Conservation (phyloP, 2,888 invertebrate genomes). For the Drosophila acutilabella region DNA sequence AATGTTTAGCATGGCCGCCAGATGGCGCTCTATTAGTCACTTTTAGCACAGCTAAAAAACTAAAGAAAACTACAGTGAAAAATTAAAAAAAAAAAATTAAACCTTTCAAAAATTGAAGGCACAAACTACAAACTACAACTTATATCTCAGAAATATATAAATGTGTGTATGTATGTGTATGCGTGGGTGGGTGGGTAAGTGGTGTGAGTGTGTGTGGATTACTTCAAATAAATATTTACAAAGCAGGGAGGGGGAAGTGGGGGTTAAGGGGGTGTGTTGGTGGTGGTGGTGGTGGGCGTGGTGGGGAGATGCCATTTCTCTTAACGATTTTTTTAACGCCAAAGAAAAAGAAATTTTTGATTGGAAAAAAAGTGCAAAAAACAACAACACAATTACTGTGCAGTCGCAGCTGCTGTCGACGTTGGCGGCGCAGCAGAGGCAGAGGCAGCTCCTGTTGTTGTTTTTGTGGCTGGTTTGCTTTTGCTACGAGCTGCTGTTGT, state of each 20-base stretch:
- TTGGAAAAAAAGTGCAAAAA: not conserved
- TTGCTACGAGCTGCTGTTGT: constrained; percentile 15
- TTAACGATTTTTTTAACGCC: constrained; percentile 8
- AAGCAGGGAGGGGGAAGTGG: constrained; percentile 47
- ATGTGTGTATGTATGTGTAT: constrained; percentile 45
- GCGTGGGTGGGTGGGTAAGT: constrained; percentile 24
- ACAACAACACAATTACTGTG: constrained; percentile 5
- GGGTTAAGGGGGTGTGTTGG: not conserved
- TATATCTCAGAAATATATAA: constrained; percentile 37
- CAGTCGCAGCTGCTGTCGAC: constrained; percentile 16
- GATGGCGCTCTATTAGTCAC: constrained; percentile 37
- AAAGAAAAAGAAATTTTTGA: constrained; percentile 11
- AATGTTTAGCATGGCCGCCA: constrained; percentile 44
- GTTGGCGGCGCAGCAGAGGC: constrained; percentile 11
- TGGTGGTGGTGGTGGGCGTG: not conserved
- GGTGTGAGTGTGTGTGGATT: constrained; percentile 32
- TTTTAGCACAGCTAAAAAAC: constrained; percentile 65
- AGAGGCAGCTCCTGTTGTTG: constrained; percentile 23
- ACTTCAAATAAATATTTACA: constrained; percentile 78
- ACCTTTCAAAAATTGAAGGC: constrained; percentile 27
- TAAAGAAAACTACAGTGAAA: constrained; percentile 19
- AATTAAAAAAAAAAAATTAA: constrained; percentile 44
- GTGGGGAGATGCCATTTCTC: constrained; percentile 21
- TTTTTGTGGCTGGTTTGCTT: constrained; percentile 9
- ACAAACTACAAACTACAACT: constrained; percentile 53